Conservation (phyloP, 2,797 vertebrate species). For the Parambassis ranga region DNA sequence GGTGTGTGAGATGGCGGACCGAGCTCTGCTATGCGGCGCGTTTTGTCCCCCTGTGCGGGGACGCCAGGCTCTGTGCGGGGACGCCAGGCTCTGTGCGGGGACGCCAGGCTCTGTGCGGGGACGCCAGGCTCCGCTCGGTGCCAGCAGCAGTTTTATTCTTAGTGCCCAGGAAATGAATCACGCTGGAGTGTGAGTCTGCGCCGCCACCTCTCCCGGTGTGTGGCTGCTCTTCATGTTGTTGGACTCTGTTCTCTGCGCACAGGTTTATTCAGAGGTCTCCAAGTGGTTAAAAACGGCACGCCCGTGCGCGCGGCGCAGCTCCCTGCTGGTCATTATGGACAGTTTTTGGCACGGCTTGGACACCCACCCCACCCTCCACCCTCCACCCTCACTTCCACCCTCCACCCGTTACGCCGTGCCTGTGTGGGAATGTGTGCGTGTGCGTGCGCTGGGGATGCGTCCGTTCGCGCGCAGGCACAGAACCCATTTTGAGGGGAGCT, state of each 20-base stretch:
- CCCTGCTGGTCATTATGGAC: slow-evolving; percentile 8
- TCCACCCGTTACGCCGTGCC: no score
- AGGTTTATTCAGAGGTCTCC: background rate
- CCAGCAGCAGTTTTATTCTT: slow-evolving; percentile 45
- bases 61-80: slow-evolving; percentile 9
- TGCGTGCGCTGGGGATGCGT: background rate
- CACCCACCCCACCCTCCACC: no score
- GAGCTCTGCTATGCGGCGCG: slow-evolving; percentile 38
- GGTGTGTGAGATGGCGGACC: slow-evolving; percentile 39
- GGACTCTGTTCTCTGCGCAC: background rate
- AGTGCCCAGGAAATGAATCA: slow-evolving; percentile 48
- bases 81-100: slow-evolving; percentile 27
- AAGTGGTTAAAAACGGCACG: background rate
- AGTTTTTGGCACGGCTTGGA: background rate
- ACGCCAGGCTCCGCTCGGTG: slow-evolving; percentile 9
- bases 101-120: slow-evolving; percentile 15
- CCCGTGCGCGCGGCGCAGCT: background rate
- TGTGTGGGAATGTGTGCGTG: slow-evolving; percentile 24
- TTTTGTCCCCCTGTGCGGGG: no score
- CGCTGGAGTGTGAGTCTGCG: slow-evolving; percentile 39
- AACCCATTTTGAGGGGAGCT: slow-evolving; percentile 18
- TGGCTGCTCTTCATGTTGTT: background rate
- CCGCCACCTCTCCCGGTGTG: slow-evolving; percentile 7
- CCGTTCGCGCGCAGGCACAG: slow-evolving; percentile 30
- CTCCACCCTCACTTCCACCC: no score